phyloP scores from a whole-genome alignment of 1,140 invertebrate species.

The Apis dorsata region DNA sequence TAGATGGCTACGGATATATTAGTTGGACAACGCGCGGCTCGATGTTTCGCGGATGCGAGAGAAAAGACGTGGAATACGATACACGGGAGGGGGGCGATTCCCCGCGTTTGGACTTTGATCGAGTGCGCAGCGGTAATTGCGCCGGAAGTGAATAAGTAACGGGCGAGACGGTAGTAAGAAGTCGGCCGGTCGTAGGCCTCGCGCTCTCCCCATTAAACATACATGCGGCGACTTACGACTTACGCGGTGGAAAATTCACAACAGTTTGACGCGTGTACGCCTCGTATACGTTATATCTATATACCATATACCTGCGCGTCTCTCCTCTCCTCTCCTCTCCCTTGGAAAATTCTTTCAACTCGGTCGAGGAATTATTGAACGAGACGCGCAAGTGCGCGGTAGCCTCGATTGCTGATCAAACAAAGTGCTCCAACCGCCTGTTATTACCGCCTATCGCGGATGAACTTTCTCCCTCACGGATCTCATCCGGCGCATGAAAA shows the following conservation, averaged over 20 bases:
- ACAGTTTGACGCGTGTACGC: constrained; percentile 6
- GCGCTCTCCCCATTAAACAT: constrained; percentile 71
- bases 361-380: constrained; percentile 12
- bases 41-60: not conserved
- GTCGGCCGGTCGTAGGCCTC: constrained; percentile 71
- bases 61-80: not conserved
- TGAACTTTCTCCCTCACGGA: constrained; percentile 19
- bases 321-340: not conserved
- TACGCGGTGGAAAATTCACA: constrained; percentile 42
- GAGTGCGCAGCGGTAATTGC: constrained; percentile 63
- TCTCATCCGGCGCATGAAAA: not conserved
- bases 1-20: constrained; percentile 27
- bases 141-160: constrained; percentile 72
- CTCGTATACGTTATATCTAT: not conserved
- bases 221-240: constrained; percentile 56
- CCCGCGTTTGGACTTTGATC: constrained; percentile 58
- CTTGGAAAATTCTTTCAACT: constrained; percentile 35
- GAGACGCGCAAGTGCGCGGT: constrained; percentile 10
- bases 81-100: constrained; percentile 44
- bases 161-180: constrained; percentile 63
- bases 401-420: constrained; percentile 47
- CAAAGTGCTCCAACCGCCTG: constrained; percentile 30
- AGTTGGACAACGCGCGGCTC: not conserved
- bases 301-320: not conserved
- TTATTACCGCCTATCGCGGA: constrained; percentile 20